Percentiles rank a stretch among this genome's conserved stretches.
phyloP scores from a whole-genome alignment of 2,888 invertebrate genomes.

The Cosmia pyralina region DNA sequence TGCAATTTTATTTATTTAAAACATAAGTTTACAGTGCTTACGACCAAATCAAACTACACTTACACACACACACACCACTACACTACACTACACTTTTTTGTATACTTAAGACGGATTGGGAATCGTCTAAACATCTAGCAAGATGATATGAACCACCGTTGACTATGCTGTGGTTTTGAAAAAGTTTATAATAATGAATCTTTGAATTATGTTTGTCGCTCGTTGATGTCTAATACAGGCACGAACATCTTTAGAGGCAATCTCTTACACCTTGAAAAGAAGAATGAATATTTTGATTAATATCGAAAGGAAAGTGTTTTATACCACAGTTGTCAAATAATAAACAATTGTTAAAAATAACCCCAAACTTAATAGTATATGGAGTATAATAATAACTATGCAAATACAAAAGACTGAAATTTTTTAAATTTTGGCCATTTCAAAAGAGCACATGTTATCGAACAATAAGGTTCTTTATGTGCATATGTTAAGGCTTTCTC shows the following conservation, averaged over 20 bases:
- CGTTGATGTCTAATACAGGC: slow-evolving; percentile 66
- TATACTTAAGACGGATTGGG: too few relatives aligned
- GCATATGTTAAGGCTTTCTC: slow-evolving; percentile 71
- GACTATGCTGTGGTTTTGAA: not conserved
- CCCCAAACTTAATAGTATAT: slow-evolving; percentile 39
- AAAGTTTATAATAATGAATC: too few relatives aligned
- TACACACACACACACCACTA: too few relatives aligned
- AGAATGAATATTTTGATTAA: slow-evolving; percentile 26
- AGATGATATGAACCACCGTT: not conserved
- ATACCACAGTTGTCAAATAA: slow-evolving; percentile 26
- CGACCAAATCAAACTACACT: too few relatives aligned
- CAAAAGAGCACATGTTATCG: slow-evolving; percentile 60
- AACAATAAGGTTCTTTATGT: slow-evolving; percentile 67
- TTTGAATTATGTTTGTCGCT: not conserved
- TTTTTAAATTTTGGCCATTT: slow-evolving; percentile 51
- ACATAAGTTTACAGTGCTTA: too few relatives aligned
- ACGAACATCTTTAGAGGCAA: not conserved
- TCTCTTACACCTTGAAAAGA: not conserved
- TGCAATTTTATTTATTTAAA: too few relatives aligned
- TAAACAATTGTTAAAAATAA: slow-evolving; percentile 38
- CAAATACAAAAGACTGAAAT: slow-evolving; percentile 18
- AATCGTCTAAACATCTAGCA: too few relatives aligned
- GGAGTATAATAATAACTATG: slow-evolving; percentile 17
- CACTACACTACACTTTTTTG: too few relatives aligned
- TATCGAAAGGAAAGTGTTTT: slow-evolving; percentile 35